Base-by-base conservation (phyloP, 2,888 invertebrate genomes). In the Lomographa bimaculata region DNA sequence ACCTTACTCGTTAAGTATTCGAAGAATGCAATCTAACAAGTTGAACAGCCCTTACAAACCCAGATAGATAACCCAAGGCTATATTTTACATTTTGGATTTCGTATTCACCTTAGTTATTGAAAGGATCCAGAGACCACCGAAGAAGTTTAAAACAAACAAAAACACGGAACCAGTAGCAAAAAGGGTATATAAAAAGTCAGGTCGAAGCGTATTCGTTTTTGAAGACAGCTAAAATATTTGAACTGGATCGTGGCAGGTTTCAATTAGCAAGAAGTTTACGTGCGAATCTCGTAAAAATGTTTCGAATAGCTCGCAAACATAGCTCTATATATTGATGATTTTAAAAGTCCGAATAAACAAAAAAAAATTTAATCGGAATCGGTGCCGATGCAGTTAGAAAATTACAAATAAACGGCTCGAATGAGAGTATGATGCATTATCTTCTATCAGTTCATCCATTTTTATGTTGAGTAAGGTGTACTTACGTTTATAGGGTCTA, bases 401-500 rank as follows among this genome's bases (percentile, higher is more conserved):
- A 30, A 32, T 17, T 32, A 38, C 35, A n/a, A 39, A 29, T 41
- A 32, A 34, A 9, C 27, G 12, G 3, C 4, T 14, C 14, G 4
- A 4, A 14, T 14, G 3, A 14, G 46, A 47, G 50, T 9, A 37
- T 27, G 39, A 46, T 40, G 38, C 28, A 34, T 37, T 66, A 61
- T 59, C 54, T 54, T 56, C 57, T 59, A 64, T 61, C 64, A 49
- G 50, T 52, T 56, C 56, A 46, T 54, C 57, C 44, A 57, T 51
- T 57, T 32, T 45, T 39, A 17, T 27, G 45, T 44, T 48, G 51
- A 46, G 45, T 57, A 44, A 46, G 45, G 41, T 49, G 58, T 71
- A 75, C 69, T 69, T 71, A 74, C 67, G 59, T 60, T 60, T 58
- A 53, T 58, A 51, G 47, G 60, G 53, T 59, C 64, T 67, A 74